A percentile compares a stretch with the other conserved stretches of the same genome.
Evolutionary conservation across 2,113 vertebrate species (phyloP).

Genomic region (Phalacrocorax brasilianus): DNA sequence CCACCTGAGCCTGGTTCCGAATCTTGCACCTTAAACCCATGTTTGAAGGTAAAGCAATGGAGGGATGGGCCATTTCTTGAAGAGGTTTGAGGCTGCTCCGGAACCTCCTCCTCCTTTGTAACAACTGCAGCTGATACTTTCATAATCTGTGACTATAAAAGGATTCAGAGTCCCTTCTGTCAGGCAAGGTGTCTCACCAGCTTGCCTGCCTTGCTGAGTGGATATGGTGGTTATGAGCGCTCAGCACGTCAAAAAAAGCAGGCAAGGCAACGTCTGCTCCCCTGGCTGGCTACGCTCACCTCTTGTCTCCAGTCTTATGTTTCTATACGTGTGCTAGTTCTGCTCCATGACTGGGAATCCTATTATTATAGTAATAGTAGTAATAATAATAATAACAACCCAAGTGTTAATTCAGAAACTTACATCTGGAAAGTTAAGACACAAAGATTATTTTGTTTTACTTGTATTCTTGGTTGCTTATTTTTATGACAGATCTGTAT

Average conservation of each 20-base stretch:
- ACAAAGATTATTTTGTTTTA: neutral
- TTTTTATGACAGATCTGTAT: slow-evolving; percentile 14
- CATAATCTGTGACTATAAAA: neutral
- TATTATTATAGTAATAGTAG: slow-evolving; percentile 30
- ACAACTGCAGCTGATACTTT: neutral
- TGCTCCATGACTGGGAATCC: slow-evolving; percentile 18
- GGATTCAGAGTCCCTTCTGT: neutral
- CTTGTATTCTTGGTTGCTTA: slow-evolving; percentile 1
- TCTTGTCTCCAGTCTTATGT: neutral
- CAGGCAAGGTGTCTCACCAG: neutral
- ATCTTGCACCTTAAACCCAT: neutral
- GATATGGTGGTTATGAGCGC: neutral
- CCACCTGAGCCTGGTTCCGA: neutral
- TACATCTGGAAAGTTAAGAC: slow-evolving; percentile 48
- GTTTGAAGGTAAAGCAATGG: neutral
- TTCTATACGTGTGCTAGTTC: neutral
- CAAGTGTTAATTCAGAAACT: slow-evolving; percentile 18
- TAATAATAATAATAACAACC: slow-evolving; percentile 32
- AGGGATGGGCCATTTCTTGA: neutral
- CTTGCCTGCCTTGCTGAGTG: neutral
- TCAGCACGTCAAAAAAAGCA: neutral
- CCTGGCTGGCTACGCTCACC: neutral
- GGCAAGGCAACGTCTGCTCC: neutral
- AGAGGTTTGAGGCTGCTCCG: neutral
- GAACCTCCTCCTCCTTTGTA: neutral